Evolutionary conservation across 2,113 vertebrate species (phyloP).

Genomic region (Malurus melanocephalus): DNA sequence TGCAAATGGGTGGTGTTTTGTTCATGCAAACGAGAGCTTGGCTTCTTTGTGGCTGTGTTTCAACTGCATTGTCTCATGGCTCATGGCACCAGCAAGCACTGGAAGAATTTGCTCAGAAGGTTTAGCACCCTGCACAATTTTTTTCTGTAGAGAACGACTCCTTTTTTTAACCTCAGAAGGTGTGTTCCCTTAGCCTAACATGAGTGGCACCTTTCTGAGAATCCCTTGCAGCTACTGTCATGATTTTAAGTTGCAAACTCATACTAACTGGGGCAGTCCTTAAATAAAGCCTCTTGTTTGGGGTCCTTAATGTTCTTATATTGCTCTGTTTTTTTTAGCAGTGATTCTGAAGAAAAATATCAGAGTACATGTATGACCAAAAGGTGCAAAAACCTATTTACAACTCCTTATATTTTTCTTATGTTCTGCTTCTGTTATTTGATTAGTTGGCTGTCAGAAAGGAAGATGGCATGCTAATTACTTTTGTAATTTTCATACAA

Average conservation of each 20-base stretch:
- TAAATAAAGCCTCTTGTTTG: background rate
- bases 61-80: rapidly evolving
- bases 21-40: background rate
- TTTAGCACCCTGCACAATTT: background rate
- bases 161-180: background rate
- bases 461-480: slow-evolving; percentile 26
- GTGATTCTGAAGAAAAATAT: background rate
- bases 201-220: background rate
- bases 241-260: background rate
- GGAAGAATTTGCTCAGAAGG: background rate
- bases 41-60: background rate
- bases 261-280: background rate
- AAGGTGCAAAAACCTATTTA: background rate
- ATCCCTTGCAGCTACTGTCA: background rate
- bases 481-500: background rate
- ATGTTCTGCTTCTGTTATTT: background rate
- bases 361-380: background rate
- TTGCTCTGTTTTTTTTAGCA: background rate
- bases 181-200: background rate
- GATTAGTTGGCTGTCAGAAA: slow-evolving; percentile 15
- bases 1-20: background rate
- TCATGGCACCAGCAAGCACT: background rate
- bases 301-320: background rate
- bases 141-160: background rate
- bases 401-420: background rate